Evolutionary conservation across 2,797 vertebrate species (phyloP).

Genomic region (Iguana delicatissima): DNA sequence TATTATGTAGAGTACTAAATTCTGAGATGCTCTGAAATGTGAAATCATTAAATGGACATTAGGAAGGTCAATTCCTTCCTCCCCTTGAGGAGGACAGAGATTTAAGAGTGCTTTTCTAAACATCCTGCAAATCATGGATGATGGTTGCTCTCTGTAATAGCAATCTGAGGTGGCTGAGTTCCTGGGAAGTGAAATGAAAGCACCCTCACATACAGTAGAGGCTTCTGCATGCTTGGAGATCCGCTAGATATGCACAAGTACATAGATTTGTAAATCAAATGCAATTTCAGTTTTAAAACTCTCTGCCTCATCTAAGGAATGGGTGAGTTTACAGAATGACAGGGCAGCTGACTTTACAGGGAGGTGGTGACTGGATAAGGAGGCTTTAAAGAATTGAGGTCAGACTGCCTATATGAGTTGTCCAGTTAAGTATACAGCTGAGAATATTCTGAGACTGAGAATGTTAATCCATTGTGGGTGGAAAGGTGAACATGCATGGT

Average conservation of each 20-base stretch:
- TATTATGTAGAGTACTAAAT: neutral
- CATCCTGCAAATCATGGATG: neutral
- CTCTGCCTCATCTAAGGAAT: neutral
- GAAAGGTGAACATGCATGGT: neutral
- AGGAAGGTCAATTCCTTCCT: neutral
- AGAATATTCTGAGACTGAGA: neutral
- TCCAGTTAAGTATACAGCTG: neutral
- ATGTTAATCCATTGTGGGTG: neutral
- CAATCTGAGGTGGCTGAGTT: neutral
- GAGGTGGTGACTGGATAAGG: neutral
- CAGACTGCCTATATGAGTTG: neutral
- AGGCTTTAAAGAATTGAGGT: neutral
- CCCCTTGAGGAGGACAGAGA: neutral
- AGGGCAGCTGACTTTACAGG: neutral
- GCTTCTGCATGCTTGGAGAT: neutral
- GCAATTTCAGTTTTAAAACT: neutral
- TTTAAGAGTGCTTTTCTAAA: constrained; percentile 8
- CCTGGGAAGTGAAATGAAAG: neutral
- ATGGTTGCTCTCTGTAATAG: neutral
- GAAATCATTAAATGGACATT: constrained; percentile 16
- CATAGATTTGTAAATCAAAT: neutral
- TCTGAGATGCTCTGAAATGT: constrained; percentile 10
- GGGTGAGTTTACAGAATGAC: neutral
- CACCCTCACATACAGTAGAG: neutral
- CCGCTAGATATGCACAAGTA: neutral